phyloP scores from a whole-genome alignment of 1,140 invertebrate species.

The Spodoptera frugiperda region DNA sequence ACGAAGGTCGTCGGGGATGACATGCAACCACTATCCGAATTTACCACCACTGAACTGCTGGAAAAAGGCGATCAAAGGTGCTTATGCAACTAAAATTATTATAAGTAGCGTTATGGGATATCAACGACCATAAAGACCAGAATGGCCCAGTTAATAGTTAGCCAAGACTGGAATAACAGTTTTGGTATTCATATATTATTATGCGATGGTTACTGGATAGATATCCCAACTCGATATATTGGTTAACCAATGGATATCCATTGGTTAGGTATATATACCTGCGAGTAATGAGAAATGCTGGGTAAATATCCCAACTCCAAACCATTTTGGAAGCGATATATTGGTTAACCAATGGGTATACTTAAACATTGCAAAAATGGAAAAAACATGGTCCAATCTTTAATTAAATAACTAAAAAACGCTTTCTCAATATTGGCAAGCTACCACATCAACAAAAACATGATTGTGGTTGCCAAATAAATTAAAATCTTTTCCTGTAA shows the following conservation, averaged over 20 bases:
- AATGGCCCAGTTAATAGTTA: too few relatives aligned
- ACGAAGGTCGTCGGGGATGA: constrained; percentile 71
- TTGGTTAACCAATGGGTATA: too few relatives aligned
- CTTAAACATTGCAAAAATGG: too few relatives aligned
- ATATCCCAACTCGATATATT: too few relatives aligned
- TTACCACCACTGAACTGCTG: constrained; percentile 1
- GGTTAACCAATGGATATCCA: too few relatives aligned
- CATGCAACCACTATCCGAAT: constrained; percentile 67
- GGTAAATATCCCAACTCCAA: too few relatives aligned
- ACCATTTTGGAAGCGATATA: too few relatives aligned
- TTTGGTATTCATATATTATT: too few relatives aligned
- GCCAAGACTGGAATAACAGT: too few relatives aligned
- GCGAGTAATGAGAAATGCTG: neutral
- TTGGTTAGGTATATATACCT: too few relatives aligned
- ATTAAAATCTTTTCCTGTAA: constrained; percentile 7
- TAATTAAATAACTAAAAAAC: neutral
- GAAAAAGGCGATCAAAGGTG: constrained; percentile 22
- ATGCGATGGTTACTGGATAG: too few relatives aligned
- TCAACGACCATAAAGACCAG: too few relatives aligned
- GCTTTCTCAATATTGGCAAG: neutral
- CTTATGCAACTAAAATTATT: neutral
- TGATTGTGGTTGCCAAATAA: constrained; percentile 28
- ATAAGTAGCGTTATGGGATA: neutral
- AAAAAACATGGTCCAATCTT: neutral
- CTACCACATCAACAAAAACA: constrained; percentile 3